Evolutionary conservation across 2,113 vertebrate species (phyloP).

Genomic region (Tauraco erythrolophus): DNA sequence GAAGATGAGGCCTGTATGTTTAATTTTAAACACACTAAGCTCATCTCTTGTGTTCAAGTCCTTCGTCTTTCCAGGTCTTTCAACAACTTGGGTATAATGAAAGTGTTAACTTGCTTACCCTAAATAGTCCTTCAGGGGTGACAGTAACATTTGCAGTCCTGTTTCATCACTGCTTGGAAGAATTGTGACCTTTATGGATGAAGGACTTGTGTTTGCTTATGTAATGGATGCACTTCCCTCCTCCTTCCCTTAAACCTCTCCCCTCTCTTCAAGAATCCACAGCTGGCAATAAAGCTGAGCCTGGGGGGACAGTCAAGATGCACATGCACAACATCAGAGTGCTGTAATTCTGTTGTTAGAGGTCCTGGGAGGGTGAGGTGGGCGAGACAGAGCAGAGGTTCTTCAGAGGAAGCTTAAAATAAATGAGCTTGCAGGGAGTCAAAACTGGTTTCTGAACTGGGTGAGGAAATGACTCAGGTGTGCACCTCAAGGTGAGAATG

Average conservation of each 20-base stretch:
- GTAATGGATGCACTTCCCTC: not conserved
- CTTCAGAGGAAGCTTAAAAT: not conserved
- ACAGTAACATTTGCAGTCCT: not conserved
- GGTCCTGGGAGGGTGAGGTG: not conserved
- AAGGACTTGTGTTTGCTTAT: not conserved
- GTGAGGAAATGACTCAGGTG: not conserved
- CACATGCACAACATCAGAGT: accelerated
- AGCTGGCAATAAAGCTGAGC: accelerated
- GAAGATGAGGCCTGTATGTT: slow-evolving; percentile 81
- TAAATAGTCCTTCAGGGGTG: not conserved
- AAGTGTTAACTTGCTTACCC: not conserved
- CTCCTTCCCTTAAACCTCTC: not conserved
- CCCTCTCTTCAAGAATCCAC: not conserved
- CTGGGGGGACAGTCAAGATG: too few relatives aligned
- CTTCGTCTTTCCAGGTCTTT: not conserved
- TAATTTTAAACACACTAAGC: not conserved
- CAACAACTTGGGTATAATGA: not conserved
- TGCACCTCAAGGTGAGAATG: not conserved
- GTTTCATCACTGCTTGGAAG: not conserved
- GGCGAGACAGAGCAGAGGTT: not conserved
- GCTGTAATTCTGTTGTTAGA: not conserved
- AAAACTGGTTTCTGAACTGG: not conserved
- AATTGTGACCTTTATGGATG: not conserved
- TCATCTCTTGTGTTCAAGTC: not conserved
- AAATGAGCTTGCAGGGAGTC: not conserved